phyloP scores from a whole-genome alignment of 2,113 vertebrate genomes.

The Caracal caracal region DNA sequence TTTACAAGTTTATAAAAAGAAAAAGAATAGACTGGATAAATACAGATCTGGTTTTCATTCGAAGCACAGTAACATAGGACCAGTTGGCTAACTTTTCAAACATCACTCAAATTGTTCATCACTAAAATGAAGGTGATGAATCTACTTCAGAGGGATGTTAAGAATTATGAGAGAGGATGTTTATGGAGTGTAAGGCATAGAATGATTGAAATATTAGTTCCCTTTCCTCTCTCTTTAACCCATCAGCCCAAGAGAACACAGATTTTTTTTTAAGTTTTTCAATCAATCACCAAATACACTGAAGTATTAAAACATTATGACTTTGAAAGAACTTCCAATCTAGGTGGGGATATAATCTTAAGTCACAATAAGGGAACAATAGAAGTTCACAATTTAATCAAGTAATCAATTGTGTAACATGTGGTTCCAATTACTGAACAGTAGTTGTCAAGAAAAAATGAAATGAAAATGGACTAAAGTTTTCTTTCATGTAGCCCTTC shows the following conservation, averaged over 20 bases:
- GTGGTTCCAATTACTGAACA: neutral
- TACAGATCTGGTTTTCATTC: conserved; percentile 21
- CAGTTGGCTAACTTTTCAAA: neutral
- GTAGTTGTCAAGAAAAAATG: neutral
- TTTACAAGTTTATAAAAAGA: neutral
- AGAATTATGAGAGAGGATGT: neutral
- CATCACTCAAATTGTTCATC: neutral
- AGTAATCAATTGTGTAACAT: neutral
- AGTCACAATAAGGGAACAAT: neutral
- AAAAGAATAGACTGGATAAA: neutral
- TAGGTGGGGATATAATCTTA: neutral
- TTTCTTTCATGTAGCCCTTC: neutral
- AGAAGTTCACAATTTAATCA: neutral
- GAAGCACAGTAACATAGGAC: neutral
- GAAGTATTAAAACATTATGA: neutral
- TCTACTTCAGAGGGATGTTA: neutral
- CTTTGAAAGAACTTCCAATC: neutral
- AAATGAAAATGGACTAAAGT: neutral
- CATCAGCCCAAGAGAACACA: neutral
- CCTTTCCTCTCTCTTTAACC: neutral
- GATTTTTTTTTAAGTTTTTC: neutral
- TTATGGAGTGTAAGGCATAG: too few relatives aligned
- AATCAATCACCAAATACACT: neutral
- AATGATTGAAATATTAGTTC: neutral
- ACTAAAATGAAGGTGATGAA: neutral